Conservation (phyloP, 1,140 invertebrate genomes). For the Sycobia sp. region DNA sequence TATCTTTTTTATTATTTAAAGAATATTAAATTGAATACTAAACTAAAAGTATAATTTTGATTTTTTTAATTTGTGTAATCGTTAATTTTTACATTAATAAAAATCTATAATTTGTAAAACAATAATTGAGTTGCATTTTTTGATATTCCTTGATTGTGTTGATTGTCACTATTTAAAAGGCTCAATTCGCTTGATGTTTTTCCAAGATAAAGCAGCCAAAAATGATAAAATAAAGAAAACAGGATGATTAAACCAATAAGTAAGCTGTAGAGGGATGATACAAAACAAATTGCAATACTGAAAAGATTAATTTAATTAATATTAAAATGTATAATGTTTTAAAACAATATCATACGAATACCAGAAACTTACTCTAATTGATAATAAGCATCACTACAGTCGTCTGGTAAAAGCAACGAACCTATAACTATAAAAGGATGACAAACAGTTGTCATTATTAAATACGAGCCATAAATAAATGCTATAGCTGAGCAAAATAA, state of each 20-base stretch:
- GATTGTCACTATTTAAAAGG: slow-evolving; percentile 36
- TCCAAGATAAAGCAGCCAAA: slow-evolving; percentile 53
- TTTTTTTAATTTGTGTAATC: too few species aligned
- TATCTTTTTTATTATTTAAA: too few species aligned
- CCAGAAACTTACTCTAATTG: slow-evolving; percentile 66
- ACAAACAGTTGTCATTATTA: slow-evolving; percentile 74
- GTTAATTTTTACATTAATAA: slow-evolving; percentile 44
- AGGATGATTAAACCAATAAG: slow-evolving; percentile 52
- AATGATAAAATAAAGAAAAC: slow-evolving; percentile 54
- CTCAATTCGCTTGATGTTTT: slow-evolving; percentile 53
- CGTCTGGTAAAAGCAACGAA: slow-evolving; percentile 70
- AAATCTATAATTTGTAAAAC: slow-evolving; percentile 51
- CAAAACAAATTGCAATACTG: slow-evolving; percentile 58
- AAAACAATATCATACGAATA: slow-evolving; percentile 8
- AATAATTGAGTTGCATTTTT: slow-evolving; percentile 48
- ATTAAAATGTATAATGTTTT: neutral
- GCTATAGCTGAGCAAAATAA: slow-evolving; percentile 66
- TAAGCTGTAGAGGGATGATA: slow-evolving; percentile 58
- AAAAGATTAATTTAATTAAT: slow-evolving; percentile 39
- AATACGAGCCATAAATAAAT: slow-evolving; percentile 70
- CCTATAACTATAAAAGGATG: slow-evolving; percentile 70
- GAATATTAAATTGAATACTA: too few species aligned
- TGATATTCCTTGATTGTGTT: slow-evolving; percentile 42
- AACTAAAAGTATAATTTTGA: too few species aligned
- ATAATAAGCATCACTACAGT: slow-evolving; percentile 74